Evolutionary conservation across 2,113 vertebrate genomes (phyloP).

Genomic region (Maccullochella peelii): DNA sequence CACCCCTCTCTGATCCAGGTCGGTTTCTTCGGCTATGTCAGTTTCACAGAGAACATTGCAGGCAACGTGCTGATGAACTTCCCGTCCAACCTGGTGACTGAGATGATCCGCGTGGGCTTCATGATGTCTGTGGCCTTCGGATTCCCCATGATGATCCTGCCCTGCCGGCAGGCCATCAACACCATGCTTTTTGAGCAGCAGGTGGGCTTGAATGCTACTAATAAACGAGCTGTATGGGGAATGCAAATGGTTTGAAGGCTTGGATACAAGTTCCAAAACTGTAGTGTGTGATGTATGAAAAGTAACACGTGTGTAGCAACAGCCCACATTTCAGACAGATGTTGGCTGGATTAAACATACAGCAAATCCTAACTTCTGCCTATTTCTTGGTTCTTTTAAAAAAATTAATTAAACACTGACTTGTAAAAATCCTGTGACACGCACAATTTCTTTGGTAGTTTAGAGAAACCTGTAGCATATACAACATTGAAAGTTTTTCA

Average conservation of each 20-base stretch:
- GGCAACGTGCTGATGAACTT: constrained; percentile 98
- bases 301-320: background rate
- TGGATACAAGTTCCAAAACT: background rate
- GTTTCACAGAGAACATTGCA: constrained; percentile 93
- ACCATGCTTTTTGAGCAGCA: constrained; percentile 98
- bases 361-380: background rate
- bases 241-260: background rate
- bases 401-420: constrained; percentile 5
- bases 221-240: background rate
- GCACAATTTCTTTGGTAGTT: background rate
- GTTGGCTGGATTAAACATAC: background rate
- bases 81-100: constrained; percentile 96
- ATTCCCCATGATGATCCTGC: constrained; percentile 99
- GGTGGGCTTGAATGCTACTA: constrained; percentile 78
- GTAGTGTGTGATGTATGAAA: background rate
- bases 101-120: constrained; percentile 95
- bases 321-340: background rate
- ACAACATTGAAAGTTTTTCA: background rate
- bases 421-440: background rate
- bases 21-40: constrained; percentile 98
- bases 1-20: constrained; percentile 84
- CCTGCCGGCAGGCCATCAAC: constrained; percentile 96
- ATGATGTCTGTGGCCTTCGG: constrained; percentile 98
- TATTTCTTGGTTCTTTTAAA: background rate
- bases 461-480: background rate